These are phyloP conservation scores for Tamias sibiricus DNA, from an alignment of 2,113 vertebrate genomes.

Conservation along the genomic window DNA sequence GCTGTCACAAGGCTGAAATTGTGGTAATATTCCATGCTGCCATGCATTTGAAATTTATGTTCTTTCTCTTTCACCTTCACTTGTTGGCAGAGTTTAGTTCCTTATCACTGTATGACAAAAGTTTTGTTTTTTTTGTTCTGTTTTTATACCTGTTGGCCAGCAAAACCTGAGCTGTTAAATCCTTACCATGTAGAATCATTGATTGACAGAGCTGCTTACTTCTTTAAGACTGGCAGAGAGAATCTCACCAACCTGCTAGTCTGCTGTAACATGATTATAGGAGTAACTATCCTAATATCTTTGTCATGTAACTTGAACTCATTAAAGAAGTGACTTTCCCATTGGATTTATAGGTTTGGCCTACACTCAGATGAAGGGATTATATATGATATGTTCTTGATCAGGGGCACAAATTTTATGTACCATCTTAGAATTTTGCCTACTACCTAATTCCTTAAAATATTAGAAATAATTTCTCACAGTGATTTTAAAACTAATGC, in stretches of 20 bases:
- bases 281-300: background rate
- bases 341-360: background rate
- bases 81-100: background rate
- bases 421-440: background rate
- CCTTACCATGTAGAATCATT: background rate
- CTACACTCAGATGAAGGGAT: fast-evolving
- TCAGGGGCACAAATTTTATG: background rate
- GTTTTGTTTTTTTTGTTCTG: background rate
- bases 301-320: background rate
- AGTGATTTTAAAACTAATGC: background rate
- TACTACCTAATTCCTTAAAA: background rate
- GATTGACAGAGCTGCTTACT: background rate
- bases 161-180: background rate
- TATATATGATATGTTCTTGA: background rate
- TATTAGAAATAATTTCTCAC: background rate
- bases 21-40: fast-evolving
- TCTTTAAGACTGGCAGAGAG: background rate
- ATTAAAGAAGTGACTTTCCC: background rate
- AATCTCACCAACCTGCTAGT: background rate
- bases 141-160: background rate
- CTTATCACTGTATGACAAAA: background rate
- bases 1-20: background rate
- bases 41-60: background rate
- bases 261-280: background rate
- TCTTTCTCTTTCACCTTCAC: background rate